These are phyloP conservation scores for Drosophila kepulauana DNA, from an alignment of 1,140 invertebrate genomes.

Conservation along the genomic window DNA sequence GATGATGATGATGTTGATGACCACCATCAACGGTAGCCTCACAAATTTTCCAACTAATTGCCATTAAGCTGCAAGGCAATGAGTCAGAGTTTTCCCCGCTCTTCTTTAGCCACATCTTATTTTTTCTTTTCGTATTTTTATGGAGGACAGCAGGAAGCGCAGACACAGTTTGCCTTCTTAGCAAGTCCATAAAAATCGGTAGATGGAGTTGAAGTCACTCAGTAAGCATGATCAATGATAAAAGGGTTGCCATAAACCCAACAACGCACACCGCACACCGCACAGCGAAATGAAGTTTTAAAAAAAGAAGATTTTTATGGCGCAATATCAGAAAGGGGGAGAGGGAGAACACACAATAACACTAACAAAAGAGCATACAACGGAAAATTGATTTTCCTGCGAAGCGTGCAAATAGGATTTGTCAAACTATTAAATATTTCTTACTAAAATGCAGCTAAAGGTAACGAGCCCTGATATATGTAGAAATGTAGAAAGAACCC, in stretches of 20 bases:
- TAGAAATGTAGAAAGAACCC: neutral
- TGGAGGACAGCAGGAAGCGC: constrained; percentile 44
- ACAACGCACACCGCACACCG: constrained; percentile 2
- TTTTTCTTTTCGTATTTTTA: constrained; percentile 7
- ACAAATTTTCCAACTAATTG: constrained; percentile 77
- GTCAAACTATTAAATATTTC: constrained; percentile 64
- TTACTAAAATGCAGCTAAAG: constrained; percentile 51
- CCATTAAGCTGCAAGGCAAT: constrained; percentile 59
- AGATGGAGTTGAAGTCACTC: constrained; percentile 14
- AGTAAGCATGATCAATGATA: constrained; percentile 77
- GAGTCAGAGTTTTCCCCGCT: constrained; percentile 37
- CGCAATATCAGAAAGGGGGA: constrained; percentile 9
- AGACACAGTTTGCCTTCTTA: constrained; percentile 53
- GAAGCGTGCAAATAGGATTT: constrained; percentile 81
- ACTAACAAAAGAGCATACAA: neutral
- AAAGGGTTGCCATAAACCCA: constrained; percentile 56
- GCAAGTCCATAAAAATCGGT: constrained; percentile 73
- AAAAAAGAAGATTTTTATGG: constrained; percentile 46
- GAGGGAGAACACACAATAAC: neutral
- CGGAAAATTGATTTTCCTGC: constrained; percentile 71
- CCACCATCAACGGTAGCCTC: constrained; percentile 54
- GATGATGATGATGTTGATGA: neutral
- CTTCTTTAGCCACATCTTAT: neutral
- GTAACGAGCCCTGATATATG: constrained; percentile 39
- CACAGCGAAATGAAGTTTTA: constrained; percentile 52